A percentile compares a stretch with the other conserved stretches of the same genome.
These are phyloP conservation scores for Diuraphis noxia DNA, from an alignment of 1,140 invertebrate genomes.

Conservation along the genomic window DNA sequence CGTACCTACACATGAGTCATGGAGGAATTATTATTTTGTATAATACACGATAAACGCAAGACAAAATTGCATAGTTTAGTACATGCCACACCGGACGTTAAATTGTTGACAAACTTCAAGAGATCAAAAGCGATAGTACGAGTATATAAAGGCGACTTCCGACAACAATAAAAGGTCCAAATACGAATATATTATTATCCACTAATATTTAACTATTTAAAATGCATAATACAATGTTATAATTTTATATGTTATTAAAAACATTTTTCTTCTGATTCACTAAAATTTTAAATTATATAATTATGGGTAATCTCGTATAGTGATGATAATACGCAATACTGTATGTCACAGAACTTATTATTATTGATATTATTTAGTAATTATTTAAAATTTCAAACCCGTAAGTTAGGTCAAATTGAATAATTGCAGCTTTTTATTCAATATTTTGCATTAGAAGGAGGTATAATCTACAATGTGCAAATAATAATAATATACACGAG, in stretches of 20 bases:
- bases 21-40: background rate
- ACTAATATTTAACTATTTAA: background rate
- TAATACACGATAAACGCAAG: background rate
- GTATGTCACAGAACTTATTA: background rate
- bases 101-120: conserved; percentile 31
- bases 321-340: background rate
- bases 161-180: background rate
- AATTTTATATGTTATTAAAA: background rate
- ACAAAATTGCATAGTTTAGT: conserved; percentile 20
- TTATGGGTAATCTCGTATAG: no score
- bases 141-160: background rate
- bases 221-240: background rate
- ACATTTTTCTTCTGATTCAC: background rate
- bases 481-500: background rate
- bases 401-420: background rate
- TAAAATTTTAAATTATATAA: background rate
- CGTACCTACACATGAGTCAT: background rate
- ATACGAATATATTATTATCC: background rate
- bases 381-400: background rate
- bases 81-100: background rate
- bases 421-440: background rate
- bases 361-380: background rate
- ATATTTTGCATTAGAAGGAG: background rate
- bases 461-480: background rate
- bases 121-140: background rate